Evolutionary conservation across 2,113 vertebrate genomes (phyloP).

Genomic region (Cichladusa arquata): DNA sequence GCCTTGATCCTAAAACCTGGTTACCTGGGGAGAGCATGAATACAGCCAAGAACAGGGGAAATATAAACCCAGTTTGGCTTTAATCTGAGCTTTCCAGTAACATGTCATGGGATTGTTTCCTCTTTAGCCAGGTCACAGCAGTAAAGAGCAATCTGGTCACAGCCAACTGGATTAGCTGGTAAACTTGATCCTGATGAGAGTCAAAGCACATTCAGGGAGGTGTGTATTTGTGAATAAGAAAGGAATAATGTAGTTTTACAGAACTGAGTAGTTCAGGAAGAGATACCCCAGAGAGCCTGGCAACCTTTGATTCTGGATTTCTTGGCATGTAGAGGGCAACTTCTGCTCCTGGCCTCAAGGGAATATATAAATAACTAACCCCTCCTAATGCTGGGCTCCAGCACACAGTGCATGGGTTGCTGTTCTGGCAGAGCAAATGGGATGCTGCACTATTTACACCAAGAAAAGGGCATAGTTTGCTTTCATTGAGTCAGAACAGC

Average conservation of each 20-base stretch:
- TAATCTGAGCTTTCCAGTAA: background rate
- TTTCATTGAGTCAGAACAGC: background rate
- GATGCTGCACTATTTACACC: conserved; percentile 3
- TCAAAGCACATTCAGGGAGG: background rate
- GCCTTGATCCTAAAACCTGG: background rate
- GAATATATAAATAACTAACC: background rate
- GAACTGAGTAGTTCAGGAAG: background rate
- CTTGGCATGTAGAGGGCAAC: background rate
- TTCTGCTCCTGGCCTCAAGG: background rate
- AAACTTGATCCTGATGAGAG: background rate
- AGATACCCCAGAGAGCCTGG: background rate
- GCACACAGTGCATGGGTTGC: background rate
- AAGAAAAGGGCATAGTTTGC: conserved; percentile 20
- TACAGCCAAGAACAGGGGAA: background rate
- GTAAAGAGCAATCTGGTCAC: background rate
- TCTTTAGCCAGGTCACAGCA: background rate
- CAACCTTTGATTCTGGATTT: background rate
- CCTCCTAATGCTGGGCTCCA: background rate
- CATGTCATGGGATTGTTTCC: background rate
- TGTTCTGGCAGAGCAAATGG: background rate
- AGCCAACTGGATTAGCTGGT: background rate
- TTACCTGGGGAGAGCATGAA: background rate
- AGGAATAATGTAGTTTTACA: background rate
- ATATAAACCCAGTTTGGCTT: background rate
- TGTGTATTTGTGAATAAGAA: background rate